Percentiles rank a stretch among this genome's conserved stretches.
phyloP scores from a whole-genome alignment of 2,113 vertebrate genomes.

The Triplophysa tibetana region DNA sequence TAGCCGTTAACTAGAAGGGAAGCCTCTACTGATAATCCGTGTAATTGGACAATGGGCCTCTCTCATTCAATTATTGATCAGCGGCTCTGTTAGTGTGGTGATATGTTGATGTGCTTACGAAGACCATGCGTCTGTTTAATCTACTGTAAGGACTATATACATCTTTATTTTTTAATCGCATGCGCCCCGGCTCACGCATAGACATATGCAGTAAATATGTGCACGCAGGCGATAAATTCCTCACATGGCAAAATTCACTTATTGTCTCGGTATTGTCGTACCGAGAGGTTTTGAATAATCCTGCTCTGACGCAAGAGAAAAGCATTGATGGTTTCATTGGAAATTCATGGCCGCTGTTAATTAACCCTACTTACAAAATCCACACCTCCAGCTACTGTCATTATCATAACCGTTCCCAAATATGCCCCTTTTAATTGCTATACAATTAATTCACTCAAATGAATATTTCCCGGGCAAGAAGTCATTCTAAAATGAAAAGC shows the following conservation, averaged over 20 bases:
- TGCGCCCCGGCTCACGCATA: neutral
- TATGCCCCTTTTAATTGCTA: constrained; percentile 73
- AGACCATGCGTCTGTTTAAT: constrained; percentile 33
- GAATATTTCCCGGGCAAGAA: constrained; percentile 67
- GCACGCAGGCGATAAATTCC: neutral
- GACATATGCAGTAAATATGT: constrained; percentile 20
- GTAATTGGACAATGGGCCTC: constrained; percentile 76
- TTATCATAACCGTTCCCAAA: constrained; percentile 75
- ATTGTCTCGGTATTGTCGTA: constrained; percentile 4
- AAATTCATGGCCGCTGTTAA: constrained; percentile 53
- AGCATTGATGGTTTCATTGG: constrained; percentile 49
- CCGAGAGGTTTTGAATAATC: constrained; percentile 32
- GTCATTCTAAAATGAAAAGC: constrained; percentile 69
- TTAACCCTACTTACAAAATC: constrained; percentile 61
- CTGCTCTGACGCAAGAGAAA: constrained; percentile 41
- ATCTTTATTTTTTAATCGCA: constrained; percentile 14
- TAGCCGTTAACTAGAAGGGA: constrained; percentile 69
- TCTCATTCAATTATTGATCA: constrained; percentile 76
- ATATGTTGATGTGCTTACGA: constrained; percentile 56
- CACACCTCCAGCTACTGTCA: constrained; percentile 73
- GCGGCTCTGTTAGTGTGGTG: constrained; percentile 67
- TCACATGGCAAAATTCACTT: neutral
- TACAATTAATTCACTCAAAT: constrained; percentile 70
- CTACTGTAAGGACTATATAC: constrained; percentile 21
- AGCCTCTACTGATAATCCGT: constrained; percentile 73